Evolutionary conservation across 2,888 invertebrate genomes (phyloP).

Genomic region (Dryocosmus kuriphilus): DNA sequence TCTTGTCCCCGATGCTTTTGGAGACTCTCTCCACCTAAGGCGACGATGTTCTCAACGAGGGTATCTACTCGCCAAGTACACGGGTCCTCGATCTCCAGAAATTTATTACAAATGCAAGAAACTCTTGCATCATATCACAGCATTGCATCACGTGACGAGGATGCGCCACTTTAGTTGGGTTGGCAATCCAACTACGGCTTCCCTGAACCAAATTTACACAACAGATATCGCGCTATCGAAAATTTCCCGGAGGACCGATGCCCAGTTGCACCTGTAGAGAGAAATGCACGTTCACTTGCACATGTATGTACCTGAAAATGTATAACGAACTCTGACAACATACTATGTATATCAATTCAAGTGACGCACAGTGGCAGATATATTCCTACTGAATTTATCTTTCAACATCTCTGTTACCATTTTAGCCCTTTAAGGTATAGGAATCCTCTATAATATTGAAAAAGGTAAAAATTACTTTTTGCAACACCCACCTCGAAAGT

Average conservation of each 20-base stretch:
- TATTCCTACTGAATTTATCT: not conserved
- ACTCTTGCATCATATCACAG: constrained; percentile 48
- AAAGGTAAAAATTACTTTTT: not conserved
- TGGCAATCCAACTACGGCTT: constrained; percentile 22
- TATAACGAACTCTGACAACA: constrained; percentile 20
- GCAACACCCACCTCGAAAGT: no score
- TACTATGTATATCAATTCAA: not conserved
- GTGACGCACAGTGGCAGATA: not conserved
- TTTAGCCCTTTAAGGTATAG: not conserved
- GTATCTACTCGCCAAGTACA: constrained; percentile 53
- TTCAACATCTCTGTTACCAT: not conserved
- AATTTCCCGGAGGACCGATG: constrained; percentile 60
- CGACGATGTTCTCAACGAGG: constrained; percentile 55
- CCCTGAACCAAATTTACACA: constrained; percentile 29
- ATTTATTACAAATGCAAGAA: constrained; percentile 57
- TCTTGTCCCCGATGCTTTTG: constrained; percentile 53
- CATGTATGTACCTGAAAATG: constrained; percentile 3
- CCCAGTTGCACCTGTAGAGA: constrained; percentile 20
- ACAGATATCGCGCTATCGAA: constrained; percentile 59
- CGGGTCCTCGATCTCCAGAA: constrained; percentile 52
- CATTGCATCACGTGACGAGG: constrained; percentile 7
- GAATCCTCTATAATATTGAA: not conserved
- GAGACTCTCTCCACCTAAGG: constrained; percentile 48
- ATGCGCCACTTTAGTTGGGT: constrained; percentile 18
- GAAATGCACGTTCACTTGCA: constrained; percentile 17